phyloP scores from a whole-genome alignment of 35 echinoderm and acorn worm species.

The Apostichopus californicus region DNA sequence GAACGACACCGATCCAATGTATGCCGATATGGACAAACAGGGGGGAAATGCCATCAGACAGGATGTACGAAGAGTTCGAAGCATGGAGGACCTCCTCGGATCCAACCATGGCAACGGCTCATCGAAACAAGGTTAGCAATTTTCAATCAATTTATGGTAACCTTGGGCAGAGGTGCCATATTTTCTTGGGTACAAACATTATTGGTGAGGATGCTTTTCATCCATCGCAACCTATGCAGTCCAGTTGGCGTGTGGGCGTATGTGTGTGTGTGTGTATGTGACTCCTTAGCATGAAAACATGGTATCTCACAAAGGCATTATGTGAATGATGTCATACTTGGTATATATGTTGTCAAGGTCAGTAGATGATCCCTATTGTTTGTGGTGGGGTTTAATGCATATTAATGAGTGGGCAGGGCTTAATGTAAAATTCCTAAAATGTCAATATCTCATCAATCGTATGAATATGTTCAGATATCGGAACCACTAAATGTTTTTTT shows the following conservation, averaged over 20 bases:
- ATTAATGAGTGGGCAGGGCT: no score
- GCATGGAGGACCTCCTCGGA: slow-evolving; percentile 43
- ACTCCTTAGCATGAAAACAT: background rate
- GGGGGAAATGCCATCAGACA: background rate
- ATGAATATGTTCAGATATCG: no score
- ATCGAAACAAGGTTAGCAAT: slow-evolving; percentile 1
- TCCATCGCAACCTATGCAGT: background rate
- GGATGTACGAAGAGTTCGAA: slow-evolving; percentile 30
- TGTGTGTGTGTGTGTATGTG: background rate
- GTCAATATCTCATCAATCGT: no score
- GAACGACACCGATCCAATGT: background rate
- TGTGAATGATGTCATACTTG: no score
- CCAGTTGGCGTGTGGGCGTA: background rate
- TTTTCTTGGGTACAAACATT: background rate
- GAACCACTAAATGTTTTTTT: no score
- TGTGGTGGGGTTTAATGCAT: no score
- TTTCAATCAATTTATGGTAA: background rate
- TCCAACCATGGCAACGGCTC: background rate
- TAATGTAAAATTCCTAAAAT: no score
- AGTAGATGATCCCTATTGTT: no score
- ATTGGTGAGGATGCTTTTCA: background rate
- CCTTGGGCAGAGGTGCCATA: background rate
- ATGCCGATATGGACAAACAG: slow-evolving; percentile 2
- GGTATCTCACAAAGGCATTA: background rate
- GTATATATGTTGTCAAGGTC: no score